A percentile compares a stretch with the other conserved stretches of the same genome.
These are phyloP conservation scores for Drosophila mettleri DNA, from an alignment of 2,888 invertebrate species.

Conservation along the genomic window DNA sequence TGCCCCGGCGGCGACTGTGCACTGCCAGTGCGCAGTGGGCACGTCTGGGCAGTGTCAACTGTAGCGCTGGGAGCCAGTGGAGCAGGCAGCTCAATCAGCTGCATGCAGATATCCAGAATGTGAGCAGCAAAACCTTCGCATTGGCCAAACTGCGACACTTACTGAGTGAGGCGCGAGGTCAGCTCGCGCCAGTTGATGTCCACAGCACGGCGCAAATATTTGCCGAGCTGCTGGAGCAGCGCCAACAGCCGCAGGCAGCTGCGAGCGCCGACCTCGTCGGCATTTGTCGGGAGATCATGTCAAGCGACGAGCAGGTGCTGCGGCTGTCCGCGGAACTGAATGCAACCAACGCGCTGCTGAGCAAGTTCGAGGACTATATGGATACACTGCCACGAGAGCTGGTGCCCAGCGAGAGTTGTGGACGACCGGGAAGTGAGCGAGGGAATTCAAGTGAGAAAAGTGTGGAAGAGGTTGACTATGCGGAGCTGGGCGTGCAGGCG, in stretches of 20 bases:
- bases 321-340: constrained; percentile 86
- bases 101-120: constrained; percentile 38
- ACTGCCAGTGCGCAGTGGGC: constrained; percentile 86
- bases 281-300: constrained; percentile 86
- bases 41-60: constrained; percentile 58
- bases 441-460: background rate
- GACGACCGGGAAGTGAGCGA: background rate
- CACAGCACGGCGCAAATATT: constrained; percentile 53
- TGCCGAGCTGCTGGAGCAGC: constrained; percentile 16
- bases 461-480: constrained; percentile 44
- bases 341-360: constrained; percentile 88
- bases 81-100: constrained; percentile 63
- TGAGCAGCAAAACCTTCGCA: constrained; percentile 24
- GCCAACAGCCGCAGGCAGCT: constrained; percentile 22
- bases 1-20: constrained; percentile 87
- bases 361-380: constrained; percentile 87
- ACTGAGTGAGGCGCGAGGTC: constrained; percentile 40
- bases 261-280: constrained; percentile 68
- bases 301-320: constrained; percentile 82
- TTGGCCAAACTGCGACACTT: constrained; percentile 46
- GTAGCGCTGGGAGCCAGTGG: constrained; percentile 50
- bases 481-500: constrained; percentile 72
- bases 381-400: constrained; percentile 81
- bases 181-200: constrained; percentile 52
- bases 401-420: constrained; percentile 45